Evolutionary conservation across 2,888 invertebrate genomes (phyloP).

Genomic region (Stratiomys singularior): DNA sequence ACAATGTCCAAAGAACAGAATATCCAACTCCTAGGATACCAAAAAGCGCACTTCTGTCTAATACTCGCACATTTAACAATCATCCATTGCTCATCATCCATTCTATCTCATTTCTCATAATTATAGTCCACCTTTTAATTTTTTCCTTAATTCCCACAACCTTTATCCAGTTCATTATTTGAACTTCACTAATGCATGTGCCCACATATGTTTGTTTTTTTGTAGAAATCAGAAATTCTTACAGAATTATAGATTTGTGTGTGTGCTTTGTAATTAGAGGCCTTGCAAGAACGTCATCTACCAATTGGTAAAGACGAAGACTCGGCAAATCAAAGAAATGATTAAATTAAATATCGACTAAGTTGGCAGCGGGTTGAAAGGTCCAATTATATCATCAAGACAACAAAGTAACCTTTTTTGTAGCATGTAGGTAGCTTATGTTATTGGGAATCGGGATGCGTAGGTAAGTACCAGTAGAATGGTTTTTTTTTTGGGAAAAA

Average conservation of each 20-base stretch:
- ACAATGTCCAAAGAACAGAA: background rate
- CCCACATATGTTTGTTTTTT: background rate
- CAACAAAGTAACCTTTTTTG: too few relatives aligned
- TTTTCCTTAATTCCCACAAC: background rate
- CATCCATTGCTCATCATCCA: too few relatives aligned
- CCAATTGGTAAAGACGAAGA: background rate
- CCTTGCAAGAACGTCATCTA: background rate
- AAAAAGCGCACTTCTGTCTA: too few relatives aligned
- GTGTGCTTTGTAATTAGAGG: background rate
- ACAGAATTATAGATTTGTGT: background rate
- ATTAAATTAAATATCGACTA: conserved; percentile 4
- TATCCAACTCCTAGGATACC: too few relatives aligned
- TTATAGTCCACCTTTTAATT: background rate
- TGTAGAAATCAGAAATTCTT: background rate
- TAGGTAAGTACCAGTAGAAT: too few relatives aligned
- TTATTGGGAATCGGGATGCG: too few relatives aligned
- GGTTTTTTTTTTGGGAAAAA: too few relatives aligned
- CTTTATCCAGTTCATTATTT: background rate
- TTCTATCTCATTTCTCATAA: background rate
- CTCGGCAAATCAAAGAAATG: conserved; percentile 8
- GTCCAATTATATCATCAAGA: conserved; percentile 11
- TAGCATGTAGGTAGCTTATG: too few relatives aligned
- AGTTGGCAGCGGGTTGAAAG: conserved; percentile 1
- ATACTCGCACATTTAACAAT: too few relatives aligned
- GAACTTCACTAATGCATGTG: background rate